These are phyloP conservation scores for Prosopocoilus inquinatus DNA, from an alignment of 2,888 invertebrate species.

Conservation along the genomic window DNA sequence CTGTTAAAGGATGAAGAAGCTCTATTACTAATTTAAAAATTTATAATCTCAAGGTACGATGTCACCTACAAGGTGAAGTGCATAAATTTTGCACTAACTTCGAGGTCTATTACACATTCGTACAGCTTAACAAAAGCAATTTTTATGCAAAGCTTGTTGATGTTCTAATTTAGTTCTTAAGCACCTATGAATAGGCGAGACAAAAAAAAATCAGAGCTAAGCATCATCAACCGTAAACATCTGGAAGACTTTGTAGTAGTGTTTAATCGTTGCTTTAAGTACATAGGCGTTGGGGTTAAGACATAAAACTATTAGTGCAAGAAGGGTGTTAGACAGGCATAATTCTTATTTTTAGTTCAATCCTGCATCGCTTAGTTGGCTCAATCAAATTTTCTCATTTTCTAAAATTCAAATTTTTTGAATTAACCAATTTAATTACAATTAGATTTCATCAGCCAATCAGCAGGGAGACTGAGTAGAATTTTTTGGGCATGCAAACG, in stretches of 20 bases:
- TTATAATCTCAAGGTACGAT: no score
- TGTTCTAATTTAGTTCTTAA: not conserved
- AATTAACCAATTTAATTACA: no score
- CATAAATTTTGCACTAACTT: not conserved
- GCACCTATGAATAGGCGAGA: not conserved
- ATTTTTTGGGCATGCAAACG: no score
- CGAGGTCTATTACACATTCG: not conserved
- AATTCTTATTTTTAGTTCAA: no score
- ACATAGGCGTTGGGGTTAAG: conserved; percentile 19
- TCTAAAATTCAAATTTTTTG: no score
- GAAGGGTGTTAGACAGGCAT: conserved; percentile 14
- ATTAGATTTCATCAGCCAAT: no score
- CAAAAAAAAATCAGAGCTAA: conserved; percentile 14
- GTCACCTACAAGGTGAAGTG: no score
- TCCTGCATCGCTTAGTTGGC: no score
- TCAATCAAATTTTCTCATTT: no score
- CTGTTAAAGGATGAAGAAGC: no score
- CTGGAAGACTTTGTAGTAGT: conserved; percentile 26
- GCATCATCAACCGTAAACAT: conserved; percentile 25
- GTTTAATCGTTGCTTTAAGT: conserved; percentile 14
- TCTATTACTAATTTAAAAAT: no score
- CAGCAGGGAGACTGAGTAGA: no score
- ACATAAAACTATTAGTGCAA: conserved; percentile 22
- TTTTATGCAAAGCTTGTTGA: not conserved
- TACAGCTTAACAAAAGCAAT: not conserved